A percentile compares a stretch with the other conserved stretches of the same genome.
phyloP scores from a whole-genome alignment of 92 coral and sea anemone species.

The Parazoanthus atlanticus region DNA sequence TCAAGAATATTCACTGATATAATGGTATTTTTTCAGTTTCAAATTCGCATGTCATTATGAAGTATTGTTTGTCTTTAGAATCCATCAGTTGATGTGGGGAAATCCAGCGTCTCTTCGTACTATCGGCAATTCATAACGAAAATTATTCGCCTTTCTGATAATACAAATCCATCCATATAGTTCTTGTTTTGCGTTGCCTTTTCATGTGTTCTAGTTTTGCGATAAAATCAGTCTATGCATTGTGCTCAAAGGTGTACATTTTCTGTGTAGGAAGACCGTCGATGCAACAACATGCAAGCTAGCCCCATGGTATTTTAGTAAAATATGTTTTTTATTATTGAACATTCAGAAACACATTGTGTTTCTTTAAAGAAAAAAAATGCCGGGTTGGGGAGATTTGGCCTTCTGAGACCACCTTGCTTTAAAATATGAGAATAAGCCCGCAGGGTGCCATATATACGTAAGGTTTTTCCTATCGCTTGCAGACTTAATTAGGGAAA shows the following conservation, averaged over 20 bases:
- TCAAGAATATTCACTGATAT: neutral
- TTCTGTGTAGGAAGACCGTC: neutral
- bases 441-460: neutral
- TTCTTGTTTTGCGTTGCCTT: neutral
- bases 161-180: neutral
- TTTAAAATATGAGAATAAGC: neutral
- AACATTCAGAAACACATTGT: too few relatives aligned
- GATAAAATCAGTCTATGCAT: neutral
- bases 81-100: neutral
- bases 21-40: too few relatives aligned
- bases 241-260: neutral
- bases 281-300: neutral
- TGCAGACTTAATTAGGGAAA: constrained; percentile 28
- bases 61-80: neutral
- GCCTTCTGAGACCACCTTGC: neutral
- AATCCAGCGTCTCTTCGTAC: neutral
- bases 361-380: too few relatives aligned
- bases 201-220: neutral
- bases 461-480: constrained; percentile 13
- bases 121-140: neutral
- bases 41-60: neutral
- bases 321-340: too few relatives aligned
- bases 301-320: neutral
- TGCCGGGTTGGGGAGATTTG: too few relatives aligned
- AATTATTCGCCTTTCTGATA: neutral